phyloP scores from a whole-genome alignment of 2,888 invertebrate genomes.

The Synanthedon andrenaeformis region DNA sequence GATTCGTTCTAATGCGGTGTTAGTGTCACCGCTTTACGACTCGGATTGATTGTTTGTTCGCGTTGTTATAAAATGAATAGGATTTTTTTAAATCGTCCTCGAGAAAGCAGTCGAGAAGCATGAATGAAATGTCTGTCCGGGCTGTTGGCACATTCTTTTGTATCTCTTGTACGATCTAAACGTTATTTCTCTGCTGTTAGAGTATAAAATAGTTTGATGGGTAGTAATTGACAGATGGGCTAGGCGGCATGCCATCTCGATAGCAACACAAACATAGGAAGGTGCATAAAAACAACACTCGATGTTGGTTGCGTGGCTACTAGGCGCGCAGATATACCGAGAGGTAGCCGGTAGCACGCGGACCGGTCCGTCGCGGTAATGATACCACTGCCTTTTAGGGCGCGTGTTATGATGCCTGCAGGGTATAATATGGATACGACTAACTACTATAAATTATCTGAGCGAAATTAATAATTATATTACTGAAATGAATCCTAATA shows the following conservation, averaged over 20 bases:
- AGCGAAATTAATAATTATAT: background rate
- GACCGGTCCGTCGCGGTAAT: conserved; percentile 51
- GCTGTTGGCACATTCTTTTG: conserved; percentile 29
- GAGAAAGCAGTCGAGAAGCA: conserved; percentile 45
- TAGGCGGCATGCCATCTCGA: conserved; percentile 38
- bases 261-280: conserved; percentile 49
- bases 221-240: conserved; percentile 15
- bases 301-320: conserved; percentile 34
- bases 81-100: conserved; percentile 29
- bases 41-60: conserved; percentile 1
- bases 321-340: conserved; percentile 44
- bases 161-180: background rate
- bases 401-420: conserved; percentile 50
- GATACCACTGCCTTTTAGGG: conserved; percentile 65
- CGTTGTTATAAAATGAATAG: conserved; percentile 2
- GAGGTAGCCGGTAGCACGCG: conserved; percentile 35
- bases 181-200: background rate
- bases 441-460: background rate
- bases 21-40: conserved; percentile 2
- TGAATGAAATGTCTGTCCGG: conserved; percentile 53
- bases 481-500: no score
- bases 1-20: conserved; percentile 8
- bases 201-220: conserved; percentile 10
- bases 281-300: conserved; percentile 54
- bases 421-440: conserved; percentile 39